phyloP scores from a whole-genome alignment of 2,113 vertebrate species.

The Chaetodon trifascialis region DNA sequence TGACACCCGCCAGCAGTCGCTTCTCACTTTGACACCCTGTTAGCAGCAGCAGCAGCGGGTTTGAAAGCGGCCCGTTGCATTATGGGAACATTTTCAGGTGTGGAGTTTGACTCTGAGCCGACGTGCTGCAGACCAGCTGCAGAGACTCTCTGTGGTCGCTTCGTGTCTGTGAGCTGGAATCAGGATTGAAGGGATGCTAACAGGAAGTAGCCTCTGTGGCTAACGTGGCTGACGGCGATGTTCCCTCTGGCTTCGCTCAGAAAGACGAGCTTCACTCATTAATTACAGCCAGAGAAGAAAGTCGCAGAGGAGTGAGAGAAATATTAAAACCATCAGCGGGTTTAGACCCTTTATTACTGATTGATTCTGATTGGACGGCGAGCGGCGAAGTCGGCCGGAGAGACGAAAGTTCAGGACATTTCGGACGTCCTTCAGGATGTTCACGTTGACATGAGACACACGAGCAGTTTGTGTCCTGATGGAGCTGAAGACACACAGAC shows the following conservation, averaged over 20 bases:
- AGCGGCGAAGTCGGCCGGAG: background rate
- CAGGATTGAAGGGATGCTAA: no score
- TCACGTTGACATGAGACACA: background rate
- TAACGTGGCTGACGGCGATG: background rate
- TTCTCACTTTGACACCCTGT: background rate
- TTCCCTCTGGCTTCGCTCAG: background rate
- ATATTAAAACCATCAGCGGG: no score
- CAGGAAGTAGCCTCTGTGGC: no score
- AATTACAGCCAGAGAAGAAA: background rate
- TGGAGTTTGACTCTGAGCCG: background rate
- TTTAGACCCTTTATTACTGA: background rate
- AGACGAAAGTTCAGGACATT: background rate
- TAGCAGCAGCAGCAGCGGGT: background rate
- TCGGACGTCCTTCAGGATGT: background rate
- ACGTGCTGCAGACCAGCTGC: no score
- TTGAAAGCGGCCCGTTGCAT: no score
- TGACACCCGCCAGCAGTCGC: background rate
- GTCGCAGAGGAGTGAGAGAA: no score
- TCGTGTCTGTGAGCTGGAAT: no score
- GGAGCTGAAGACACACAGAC: background rate
- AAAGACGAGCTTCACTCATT: background rate
- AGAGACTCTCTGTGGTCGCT: no score
- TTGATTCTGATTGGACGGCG: background rate
- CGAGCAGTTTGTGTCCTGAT: no score
- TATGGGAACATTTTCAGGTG: background rate